Evolutionary conservation across 2,797 vertebrate genomes (phyloP).

Genomic region (Artibeus lituratus): DNA sequence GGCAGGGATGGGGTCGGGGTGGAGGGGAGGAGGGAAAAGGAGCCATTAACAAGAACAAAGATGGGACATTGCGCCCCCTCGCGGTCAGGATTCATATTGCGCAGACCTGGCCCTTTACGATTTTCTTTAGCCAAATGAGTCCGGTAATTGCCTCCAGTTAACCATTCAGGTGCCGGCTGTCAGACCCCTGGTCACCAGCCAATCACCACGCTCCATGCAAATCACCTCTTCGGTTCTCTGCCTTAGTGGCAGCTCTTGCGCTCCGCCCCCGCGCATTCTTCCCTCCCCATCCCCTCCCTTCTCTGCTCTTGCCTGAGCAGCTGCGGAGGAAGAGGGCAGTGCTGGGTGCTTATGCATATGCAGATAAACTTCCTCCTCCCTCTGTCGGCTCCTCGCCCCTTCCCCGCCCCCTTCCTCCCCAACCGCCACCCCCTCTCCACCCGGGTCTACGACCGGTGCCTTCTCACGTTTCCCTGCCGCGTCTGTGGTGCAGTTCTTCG

Average conservation of each 20-base stretch:
- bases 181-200: slow-evolving; percentile 54
- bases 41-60: slow-evolving; percentile 58
- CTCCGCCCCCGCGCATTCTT: not conserved
- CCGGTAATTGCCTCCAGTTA: slow-evolving; percentile 13
- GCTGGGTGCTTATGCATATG: slow-evolving; percentile 56
- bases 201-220: slow-evolving; percentile 73
- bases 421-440: not conserved
- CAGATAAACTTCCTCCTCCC: not conserved
- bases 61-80: slow-evolving; percentile 74
- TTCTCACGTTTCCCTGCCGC: not conserved
- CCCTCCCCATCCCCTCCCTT: no score
- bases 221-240: slow-evolving; percentile 30
- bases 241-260: fast-evolving
- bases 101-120: not conserved
- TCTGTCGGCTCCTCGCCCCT: not conserved
- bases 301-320: not conserved
- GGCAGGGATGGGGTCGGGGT: not conserved
- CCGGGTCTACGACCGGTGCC: not conserved
- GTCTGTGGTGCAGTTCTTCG: not conserved
- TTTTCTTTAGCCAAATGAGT: slow-evolving; percentile 23
- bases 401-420: not conserved
- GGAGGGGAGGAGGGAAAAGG: not conserved
- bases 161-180: slow-evolving; percentile 27
- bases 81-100: slow-evolving; percentile 48
- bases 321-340: slow-evolving; percentile 29